Percentiles rank a stretch among this genome's conserved stretches.
Conservation (phyloP, 2,797 vertebrate genomes). For the Philypnodon macrostomus region DNA sequence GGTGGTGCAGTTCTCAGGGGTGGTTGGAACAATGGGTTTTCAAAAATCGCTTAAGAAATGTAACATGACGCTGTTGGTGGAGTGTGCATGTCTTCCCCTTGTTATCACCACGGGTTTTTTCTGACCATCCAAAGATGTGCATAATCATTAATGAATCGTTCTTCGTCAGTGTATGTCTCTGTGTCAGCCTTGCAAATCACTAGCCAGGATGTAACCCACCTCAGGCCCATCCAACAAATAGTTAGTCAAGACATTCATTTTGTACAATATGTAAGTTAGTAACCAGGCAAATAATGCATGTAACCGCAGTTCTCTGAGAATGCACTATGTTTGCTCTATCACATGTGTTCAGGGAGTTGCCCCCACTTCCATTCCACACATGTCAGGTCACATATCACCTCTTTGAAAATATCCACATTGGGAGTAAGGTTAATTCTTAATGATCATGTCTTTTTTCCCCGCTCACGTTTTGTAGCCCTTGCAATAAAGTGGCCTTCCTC, state of each 20-base stretch:
- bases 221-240: no score
- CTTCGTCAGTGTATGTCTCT: no score
- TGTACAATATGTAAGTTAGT: no score
- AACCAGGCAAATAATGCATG: not conserved
- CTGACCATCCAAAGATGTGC: no score
- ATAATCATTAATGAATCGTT: no score
- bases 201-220: no score
- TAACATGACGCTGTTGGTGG: no score
- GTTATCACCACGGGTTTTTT: no score
- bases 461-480: conserved; percentile 21
- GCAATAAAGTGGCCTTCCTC: conserved; percentile 25
- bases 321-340: not conserved
- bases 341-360: conserved; percentile 22
- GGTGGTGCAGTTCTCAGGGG: not conserved
- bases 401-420: conserved; percentile 35
- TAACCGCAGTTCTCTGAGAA: not conserved
- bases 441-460: conserved; percentile 24
- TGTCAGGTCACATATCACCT: conserved; percentile 21
- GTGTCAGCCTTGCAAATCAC: no score
- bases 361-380: conserved; percentile 24
- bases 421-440: conserved; percentile 52
- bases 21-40: not conserved
- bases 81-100: no score
- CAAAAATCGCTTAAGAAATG: not conserved
- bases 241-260: no score